Percentiles rank a stretch among this genome's conserved stretches.
Conservation (phyloP, 2,113 vertebrate genomes). For the Etia nguti region DNA sequence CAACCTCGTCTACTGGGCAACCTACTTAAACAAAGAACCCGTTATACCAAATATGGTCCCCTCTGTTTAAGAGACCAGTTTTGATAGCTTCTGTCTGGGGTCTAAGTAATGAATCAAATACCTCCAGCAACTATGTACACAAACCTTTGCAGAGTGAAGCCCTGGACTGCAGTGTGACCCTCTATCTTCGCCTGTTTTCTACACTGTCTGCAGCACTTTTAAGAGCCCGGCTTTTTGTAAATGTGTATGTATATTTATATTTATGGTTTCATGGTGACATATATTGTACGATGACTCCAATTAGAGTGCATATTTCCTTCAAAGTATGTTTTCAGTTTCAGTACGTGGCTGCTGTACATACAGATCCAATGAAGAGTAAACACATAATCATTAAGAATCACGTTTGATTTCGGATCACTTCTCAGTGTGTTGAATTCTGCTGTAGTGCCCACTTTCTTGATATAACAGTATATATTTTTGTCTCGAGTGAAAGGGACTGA, state of each 20-base stretch:
- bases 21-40: conserved; percentile 95
- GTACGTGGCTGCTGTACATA: conserved; percentile 58
- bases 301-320: conserved; percentile 44
- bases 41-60: conserved; percentile 90
- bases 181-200: conserved; percentile 69
- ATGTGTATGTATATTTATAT: conserved; percentile 71
- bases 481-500: conserved; percentile 32
- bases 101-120: conserved; percentile 83
- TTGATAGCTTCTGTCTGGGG: conserved; percentile 63
- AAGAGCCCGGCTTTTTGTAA: conserved; percentile 69
- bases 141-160: conserved; percentile 74
- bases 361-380: conserved; percentile 13
- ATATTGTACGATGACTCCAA: conserved; percentile 49
- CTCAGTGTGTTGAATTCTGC: conserved; percentile 32
- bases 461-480: conserved; percentile 24
- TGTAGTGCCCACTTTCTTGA: conserved; percentile 9
- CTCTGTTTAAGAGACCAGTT: conserved; percentile 72
- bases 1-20: conserved; percentile 98
- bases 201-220: conserved; percentile 75
- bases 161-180: conserved; percentile 63
- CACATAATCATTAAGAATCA: background rate
- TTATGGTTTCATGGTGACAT: conserved; percentile 59
- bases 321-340: conserved; percentile 51
- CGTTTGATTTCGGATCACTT: conserved; percentile 40
- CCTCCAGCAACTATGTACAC: conserved; percentile 86